A percentile compares a stretch with the other conserved stretches of the same genome.
These are phyloP conservation scores for Barbus barbus DNA, from an alignment of 2,113 vertebrate species.

Conservation along the genomic window DNA sequence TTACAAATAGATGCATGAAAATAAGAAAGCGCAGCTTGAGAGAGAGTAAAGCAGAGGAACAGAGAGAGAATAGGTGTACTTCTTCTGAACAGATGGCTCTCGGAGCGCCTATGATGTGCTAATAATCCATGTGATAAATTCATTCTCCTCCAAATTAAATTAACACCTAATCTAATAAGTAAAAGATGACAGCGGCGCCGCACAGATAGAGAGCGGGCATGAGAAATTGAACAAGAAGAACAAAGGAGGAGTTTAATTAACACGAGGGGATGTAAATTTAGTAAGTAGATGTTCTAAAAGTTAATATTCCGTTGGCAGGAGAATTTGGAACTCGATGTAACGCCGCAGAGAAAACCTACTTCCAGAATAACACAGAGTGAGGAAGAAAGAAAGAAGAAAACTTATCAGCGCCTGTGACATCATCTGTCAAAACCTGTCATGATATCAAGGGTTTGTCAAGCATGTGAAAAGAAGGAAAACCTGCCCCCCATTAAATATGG, in stretches of 20 bases:
- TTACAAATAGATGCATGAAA: not conserved
- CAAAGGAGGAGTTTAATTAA: conserved; percentile 45
- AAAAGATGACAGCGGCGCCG: conserved; percentile 5
- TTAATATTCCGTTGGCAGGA: conserved; percentile 51
- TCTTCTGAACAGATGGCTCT: conserved; percentile 27
- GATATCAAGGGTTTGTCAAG: not conserved
- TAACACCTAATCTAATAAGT: conserved; percentile 53
- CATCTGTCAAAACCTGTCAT: no score
- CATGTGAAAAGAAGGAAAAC: no score
- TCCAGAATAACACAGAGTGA: not conserved
- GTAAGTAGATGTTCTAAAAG: conserved; percentile 37
- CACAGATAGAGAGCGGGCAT: conserved; percentile 3
- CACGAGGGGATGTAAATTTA: conserved; percentile 36
- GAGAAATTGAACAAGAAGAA: conserved; percentile 14
- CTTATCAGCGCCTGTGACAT: no score
- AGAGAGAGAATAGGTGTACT: conserved; percentile 2
- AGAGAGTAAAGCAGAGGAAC: not conserved
- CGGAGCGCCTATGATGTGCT: no score
- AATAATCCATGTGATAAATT: conserved; percentile 9
- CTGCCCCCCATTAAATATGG: no score
- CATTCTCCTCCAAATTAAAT: conserved; percentile 50
- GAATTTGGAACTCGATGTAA: not conserved
- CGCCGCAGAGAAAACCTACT: not conserved
- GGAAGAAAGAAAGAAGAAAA: not conserved
- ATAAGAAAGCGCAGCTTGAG: not conserved